Evolutionary conservation across 2,797 vertebrate species (phyloP).

Genomic region (Chelmon rostratus): DNA sequence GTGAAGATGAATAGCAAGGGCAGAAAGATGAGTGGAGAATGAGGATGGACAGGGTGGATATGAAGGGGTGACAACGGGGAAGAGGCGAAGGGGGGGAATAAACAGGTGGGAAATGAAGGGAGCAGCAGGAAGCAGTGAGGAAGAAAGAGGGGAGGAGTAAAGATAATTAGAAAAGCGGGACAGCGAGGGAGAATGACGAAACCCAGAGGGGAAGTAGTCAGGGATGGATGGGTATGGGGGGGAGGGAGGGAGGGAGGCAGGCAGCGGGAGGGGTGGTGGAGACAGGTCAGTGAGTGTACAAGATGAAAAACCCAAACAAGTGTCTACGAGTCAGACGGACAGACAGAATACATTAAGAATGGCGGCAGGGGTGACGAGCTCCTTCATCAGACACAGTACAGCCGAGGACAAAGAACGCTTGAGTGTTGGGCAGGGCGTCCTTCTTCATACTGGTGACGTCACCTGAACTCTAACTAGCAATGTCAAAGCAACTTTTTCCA

Average conservation of each 20-base stretch:
- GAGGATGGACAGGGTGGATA: slow-evolving; percentile 14
- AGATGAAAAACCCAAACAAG: slow-evolving; percentile 71
- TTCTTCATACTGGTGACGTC: too few relatives aligned
- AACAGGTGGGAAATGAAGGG: slow-evolving; percentile 74
- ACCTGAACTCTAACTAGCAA: fast-evolving
- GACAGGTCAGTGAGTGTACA: slow-evolving; percentile 70
- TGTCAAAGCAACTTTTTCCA: neutral
- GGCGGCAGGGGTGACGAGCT: slow-evolving; percentile 27
- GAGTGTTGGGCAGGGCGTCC: neutral
- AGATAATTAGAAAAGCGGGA: slow-evolving; percentile 62
- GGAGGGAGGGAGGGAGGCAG: slow-evolving; percentile 1
- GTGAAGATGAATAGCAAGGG: slow-evolving; percentile 5
- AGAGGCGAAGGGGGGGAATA: slow-evolving; percentile 42
- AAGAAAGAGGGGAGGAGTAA: slow-evolving; percentile 53
- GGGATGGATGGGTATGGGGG: slow-evolving; percentile 54
- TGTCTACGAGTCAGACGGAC: slow-evolving; percentile 61
- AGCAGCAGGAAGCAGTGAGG: slow-evolving; percentile 59
- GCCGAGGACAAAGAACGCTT: slow-evolving; percentile 34
- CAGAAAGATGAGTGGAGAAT: slow-evolving; percentile 2
- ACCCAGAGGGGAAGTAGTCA: slow-evolving; percentile 59
- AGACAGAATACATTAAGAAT: slow-evolving; percentile 74
- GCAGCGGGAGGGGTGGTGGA: slow-evolving; percentile 5
- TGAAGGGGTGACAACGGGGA: slow-evolving; percentile 10
- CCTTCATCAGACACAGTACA: slow-evolving; percentile 24
- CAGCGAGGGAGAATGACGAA: slow-evolving; percentile 37